Conservation (phyloP, 1,140 invertebrate species). For the Drosophila pachea region DNA sequence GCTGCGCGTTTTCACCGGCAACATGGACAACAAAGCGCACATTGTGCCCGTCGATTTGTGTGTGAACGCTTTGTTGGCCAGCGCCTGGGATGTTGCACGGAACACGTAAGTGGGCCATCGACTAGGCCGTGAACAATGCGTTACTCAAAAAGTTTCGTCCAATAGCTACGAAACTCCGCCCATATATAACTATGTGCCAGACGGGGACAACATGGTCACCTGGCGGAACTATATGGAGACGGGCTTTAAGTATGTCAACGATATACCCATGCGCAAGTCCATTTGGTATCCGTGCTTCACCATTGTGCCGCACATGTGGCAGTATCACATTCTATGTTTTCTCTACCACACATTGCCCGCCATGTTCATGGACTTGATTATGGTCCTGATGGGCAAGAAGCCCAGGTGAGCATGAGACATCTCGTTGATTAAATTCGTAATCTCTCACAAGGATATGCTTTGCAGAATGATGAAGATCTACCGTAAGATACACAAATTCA, state of each 20-base stretch:
- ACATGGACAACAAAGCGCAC: slow-evolving; percentile 84
- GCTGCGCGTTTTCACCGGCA: slow-evolving; percentile 85
- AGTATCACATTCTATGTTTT: slow-evolving; percentile 80
- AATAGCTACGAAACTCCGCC: slow-evolving; percentile 78
- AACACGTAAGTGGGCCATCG: slow-evolving; percentile 57
- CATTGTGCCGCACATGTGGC: slow-evolving; percentile 79
- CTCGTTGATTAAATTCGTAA: background rate
- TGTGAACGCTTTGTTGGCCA: slow-evolving; percentile 88
- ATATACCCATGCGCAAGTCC: slow-evolving; percentile 78
- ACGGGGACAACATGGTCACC: slow-evolving; percentile 83
- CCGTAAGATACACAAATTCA: slow-evolving; percentile 86
- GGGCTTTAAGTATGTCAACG: slow-evolving; percentile 77
- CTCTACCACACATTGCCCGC: slow-evolving; percentile 83
- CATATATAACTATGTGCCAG: slow-evolving; percentile 87
- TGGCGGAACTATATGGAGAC: slow-evolving; percentile 82
- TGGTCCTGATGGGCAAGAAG: slow-evolving; percentile 80
- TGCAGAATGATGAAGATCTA: slow-evolving; percentile 86
- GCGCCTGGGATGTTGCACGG: slow-evolving; percentile 85
- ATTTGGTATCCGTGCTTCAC: slow-evolving; percentile 81
- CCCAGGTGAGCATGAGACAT: slow-evolving; percentile 79
- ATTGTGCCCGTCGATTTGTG: slow-evolving; percentile 92
- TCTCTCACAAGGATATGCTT: background rate
- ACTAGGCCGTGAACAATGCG: background rate
- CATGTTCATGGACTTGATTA: slow-evolving; percentile 81
- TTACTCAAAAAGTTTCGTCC: background rate